Percentiles rank a stretch among this genome's conserved stretches.
Conservation (phyloP, 2,113 vertebrate species). For the Tor tambroides region DNA sequence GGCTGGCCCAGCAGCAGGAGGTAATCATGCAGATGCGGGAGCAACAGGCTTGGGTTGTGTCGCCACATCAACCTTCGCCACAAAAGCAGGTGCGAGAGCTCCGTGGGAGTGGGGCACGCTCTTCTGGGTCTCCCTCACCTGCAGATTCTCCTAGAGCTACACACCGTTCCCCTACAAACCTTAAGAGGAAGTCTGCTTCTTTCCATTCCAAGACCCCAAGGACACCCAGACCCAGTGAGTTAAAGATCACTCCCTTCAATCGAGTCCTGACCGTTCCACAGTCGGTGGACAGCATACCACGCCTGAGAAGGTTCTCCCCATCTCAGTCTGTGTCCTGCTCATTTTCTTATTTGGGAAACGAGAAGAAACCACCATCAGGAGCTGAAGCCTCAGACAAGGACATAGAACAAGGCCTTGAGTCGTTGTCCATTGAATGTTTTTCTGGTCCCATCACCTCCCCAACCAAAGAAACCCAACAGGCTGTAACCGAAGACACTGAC, state of each 20-base stretch:
- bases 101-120: slow-evolving; percentile 72
- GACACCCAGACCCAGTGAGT: slow-evolving; percentile 88
- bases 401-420: slow-evolving; percentile 65
- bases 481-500: slow-evolving; percentile 52
- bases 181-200: slow-evolving; percentile 85
- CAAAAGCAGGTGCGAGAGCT: slow-evolving; percentile 81
- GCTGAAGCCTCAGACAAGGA: slow-evolving; percentile 67
- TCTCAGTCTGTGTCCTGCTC: slow-evolving; percentile 87
- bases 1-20: slow-evolving; percentile 94
- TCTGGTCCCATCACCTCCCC: slow-evolving; percentile 57
- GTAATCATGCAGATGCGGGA: slow-evolving; percentile 97
- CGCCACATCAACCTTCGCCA: slow-evolving; percentile 85
- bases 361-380: slow-evolving; percentile 64
- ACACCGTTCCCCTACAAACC: slow-evolving; percentile 86
- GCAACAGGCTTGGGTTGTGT: slow-evolving; percentile 91
- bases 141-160: slow-evolving; percentile 83
- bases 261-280: slow-evolving; percentile 89
- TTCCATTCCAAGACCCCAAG: slow-evolving; percentile 87
- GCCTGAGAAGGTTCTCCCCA: slow-evolving; percentile 91
- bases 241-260: slow-evolving; percentile 91
- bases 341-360: slow-evolving; percentile 90
- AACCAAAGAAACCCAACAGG: slow-evolving; percentile 52
- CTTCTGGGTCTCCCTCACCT: slow-evolving; percentile 80
- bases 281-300: slow-evolving; percentile 95
- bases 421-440: slow-evolving; percentile 71